Evolutionary conservation across 2,797 vertebrate species (phyloP), one percentile per base, ranked within the genome.

Genomic region (Sternotherus odoratus): DNA sequence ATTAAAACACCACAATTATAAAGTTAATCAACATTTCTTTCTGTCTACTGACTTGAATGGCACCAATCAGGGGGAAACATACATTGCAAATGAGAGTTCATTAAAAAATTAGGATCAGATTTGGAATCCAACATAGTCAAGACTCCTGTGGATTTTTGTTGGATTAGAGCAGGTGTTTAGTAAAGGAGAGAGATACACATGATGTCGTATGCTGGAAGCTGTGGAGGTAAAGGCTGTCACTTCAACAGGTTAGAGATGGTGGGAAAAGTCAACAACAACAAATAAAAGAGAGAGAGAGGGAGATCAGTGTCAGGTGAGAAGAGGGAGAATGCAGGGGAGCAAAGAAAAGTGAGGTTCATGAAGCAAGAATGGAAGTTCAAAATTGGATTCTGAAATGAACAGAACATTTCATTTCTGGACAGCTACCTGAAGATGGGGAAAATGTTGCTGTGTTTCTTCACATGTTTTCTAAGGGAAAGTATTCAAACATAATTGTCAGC

Each of bases 201-300:
- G 30, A n/a, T 5, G 79, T 24, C 89, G 48, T n/a, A 54, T 2
- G 91, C 3, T 2, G 84, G 30, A 66, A 80, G 3, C 2, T 56
- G 23, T 48, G 88, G 11, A 91, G 50, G 54, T 56, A 79, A 90
- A 92, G 88, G 16, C 82, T 89, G 7, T 85, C 28, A 85, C 1
- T 1, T 60, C 26, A 85, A 85, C 8, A 46, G n/a, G 72, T 77
- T 13, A 56, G 30, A 63, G 72, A 66, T 3, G 57, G 26, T 83
- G 9, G 78, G 90, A 83, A 95, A 84, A 0, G 0, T 16, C 36
- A 36, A 54, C 43, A 87, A 56, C 26, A 56, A 56, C 24, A 28
- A 56, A 53, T 53, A 10, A 51, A 21, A 24, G 53, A 81, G 0
- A 79, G 24, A 24, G 53, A 81, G 0, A 79, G 24, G 10, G 54